Base-by-base conservation (phyloP, 2,797 vertebrate species). In the Rhadinocentrus ornatus region DNA sequence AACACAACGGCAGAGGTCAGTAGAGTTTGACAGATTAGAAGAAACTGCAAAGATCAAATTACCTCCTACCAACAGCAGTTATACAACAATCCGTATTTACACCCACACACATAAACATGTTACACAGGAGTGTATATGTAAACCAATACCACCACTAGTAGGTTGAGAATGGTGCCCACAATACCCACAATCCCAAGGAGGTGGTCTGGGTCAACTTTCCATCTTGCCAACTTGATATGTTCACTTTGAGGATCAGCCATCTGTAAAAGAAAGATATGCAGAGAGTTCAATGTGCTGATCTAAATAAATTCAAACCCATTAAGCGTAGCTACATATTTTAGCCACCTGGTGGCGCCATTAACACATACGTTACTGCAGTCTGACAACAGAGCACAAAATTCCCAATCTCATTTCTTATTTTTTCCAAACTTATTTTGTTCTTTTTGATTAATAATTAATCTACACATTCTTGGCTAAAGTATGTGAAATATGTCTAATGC, bases 111-210 rank as follows among this genome's bases (percentile, higher is more conserved):
- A 41, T 9, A 18, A 41, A 34, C 2, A 2, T 11, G 46, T 87
- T 76, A 91, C 44, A 89, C 61, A 15, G 75, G 62, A 6, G 85
- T 90, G 78, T 81, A 88, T 65, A 87, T 20, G 32, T 90, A 92
- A 16, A 93, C 87, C 1, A 89, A 61, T 44, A 89, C 84, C 65
- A 92, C 78, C 0, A 90, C 77, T 56, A 92, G 69, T 77, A 93
- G 77, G 79, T 89, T 92, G 53, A 92, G 86, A 46, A 87, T 3
- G 9, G 85, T 78, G 29, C 70, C 73, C 12, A 85, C 71, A 27
- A 90, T 85, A 18, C 89, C 91, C 39, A 89, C 59, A 26, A 88
- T 54, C 39, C 81, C 82, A 24, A 84, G 78, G 16, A 90, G 24
- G 31, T 87, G 31, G 1, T 88, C 83, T 0, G n/a, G 15, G 41